phyloP scores from a whole-genome alignment of 2,797 vertebrate species.

The Periophthalmus magnuspinnatus region DNA sequence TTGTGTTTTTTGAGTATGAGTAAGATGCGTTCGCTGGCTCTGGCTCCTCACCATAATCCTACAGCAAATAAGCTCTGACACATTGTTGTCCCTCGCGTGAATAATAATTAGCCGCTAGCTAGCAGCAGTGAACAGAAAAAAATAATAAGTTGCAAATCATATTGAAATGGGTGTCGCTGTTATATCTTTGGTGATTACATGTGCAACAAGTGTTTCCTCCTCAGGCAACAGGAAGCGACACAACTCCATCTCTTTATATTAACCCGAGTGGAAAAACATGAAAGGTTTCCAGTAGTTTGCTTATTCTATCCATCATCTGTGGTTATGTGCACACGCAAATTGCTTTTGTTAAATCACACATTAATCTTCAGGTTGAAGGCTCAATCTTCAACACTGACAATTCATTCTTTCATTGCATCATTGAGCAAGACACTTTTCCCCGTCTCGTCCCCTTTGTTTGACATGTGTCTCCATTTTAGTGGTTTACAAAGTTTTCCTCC shows the following conservation, averaged over 20 bases:
- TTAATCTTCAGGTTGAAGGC: too few species aligned
- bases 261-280: slow-evolving; percentile 16
- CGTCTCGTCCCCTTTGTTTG: too few species aligned
- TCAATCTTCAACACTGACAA: too few species aligned
- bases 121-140: slow-evolving; percentile 48
- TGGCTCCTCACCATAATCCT: slow-evolving; percentile 53
- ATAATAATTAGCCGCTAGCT: slow-evolving; percentile 62
- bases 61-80: slow-evolving; percentile 62
- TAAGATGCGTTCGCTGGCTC: slow-evolving; percentile 45
- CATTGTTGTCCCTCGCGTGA: slow-evolving; percentile 57
- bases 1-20: slow-evolving; percentile 30
- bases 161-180: slow-evolving; percentile 55
- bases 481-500: slow-evolving; percentile 23
- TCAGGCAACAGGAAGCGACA: slow-evolving; percentile 24
- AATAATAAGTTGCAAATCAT: slow-evolving; percentile 64
- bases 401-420: too few species aligned
- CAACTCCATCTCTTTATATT: slow-evolving; percentile 27
- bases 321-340: too few species aligned
- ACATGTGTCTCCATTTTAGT: neutral
- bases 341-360: too few species aligned
- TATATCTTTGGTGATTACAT: slow-evolving; percentile 45
- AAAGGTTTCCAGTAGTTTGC: slow-evolving; percentile 30
- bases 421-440: too few species aligned
- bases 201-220: slow-evolving; percentile 48
- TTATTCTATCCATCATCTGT: neutral